Evolutionary conservation across 2,113 vertebrate genomes (phyloP), one percentile per base, ranked within the genome.

Genomic region (Dasypus novemcinctus): DNA sequence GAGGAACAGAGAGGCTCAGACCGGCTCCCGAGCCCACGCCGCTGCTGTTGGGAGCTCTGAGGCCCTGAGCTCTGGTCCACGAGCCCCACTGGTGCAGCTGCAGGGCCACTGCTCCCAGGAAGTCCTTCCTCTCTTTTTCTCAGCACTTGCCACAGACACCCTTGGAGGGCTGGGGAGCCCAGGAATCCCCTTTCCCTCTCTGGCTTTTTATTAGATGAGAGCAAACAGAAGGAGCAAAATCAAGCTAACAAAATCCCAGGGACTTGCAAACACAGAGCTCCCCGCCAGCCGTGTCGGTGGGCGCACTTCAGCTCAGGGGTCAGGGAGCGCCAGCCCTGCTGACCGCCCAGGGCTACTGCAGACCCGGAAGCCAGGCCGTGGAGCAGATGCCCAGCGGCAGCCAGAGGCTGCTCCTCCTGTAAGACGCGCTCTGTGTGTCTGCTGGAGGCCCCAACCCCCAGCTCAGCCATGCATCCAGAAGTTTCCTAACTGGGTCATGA

Each of bases 321-420:
- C 71, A 43, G 14, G 10, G 15, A 12, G 14, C 68, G 25, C 1
- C 14, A 2, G 27, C 25, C 14, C 1, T 2, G 71, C 38, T 1
- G 9, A 43, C 11, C 33, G 41, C 17, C 23, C 36, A 27, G 25
- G 1, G 8, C 3, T 41, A n/a, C 43, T 18, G 1, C 13, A 23
- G 49, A 46, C 36, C 5, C 4, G 8, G 41, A n/a, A 2, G 0
- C 11, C 8, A 12, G 18, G 21, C 25, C 14, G 0, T 6, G 15
- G 57, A 36, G 2, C 33, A 31, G 71, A 52, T 20, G 11, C 11
- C 20, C 8, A 43, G n/a, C 12, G 64, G 78, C 3, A 6, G 33
- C 1, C 12, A 57, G 7, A 11, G 0, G 41, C 4, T 4, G 2
- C 23, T 17, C 11, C 8, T 46, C 17, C 2, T 6, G 18, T 20